Base-by-base conservation (phyloP, 53 echinoderm and acorn worm genomes). In the Paelopatides confundens region DNA sequence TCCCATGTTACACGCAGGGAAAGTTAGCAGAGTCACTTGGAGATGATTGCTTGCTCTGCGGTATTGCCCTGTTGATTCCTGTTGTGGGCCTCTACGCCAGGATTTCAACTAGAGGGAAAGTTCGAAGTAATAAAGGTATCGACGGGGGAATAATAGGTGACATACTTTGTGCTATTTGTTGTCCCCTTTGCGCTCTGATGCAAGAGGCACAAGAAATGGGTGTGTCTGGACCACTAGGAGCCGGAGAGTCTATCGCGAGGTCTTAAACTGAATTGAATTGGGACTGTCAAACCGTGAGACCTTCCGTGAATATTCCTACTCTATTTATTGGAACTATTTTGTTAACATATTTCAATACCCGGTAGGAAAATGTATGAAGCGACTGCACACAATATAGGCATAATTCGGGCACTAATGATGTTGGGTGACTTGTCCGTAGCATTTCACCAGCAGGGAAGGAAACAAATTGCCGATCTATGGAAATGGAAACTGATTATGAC, bases 1-100 rank as follows among this genome's bases (percentile, higher is more conserved):
- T 95, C 50, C 98, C 98, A 12, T 97, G 98, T 89, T 97, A 93
- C 76, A 97, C 98, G 26, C 95, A 95, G 71, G 98, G 98, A 84
- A 97, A 97, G 86, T 85, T 95, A 28, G 98, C 98, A n/a, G n/a
- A 97, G 43, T 87, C 98, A 21, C 58, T 97, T 26, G 98, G 98
- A 28, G 98, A 97, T 87, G 98, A 97, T 63, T 97, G 98, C 77
- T 81, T 97, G 69, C 92, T 97, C 47, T 97, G 98, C 85, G 98
- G 95, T 62, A 88, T 97, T 27, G 53, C 94, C n/a, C 50, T 97
- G 26, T 50, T 97, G 24, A 92, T 97, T 5, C 98, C 98, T 51
- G 65, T 97, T 12, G 90, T 97, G 31, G 93, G 95, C 88, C 85
- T 95, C 94, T 97, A 95, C 77, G 98, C 98, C 89, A 87, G 94